Evolutionary conservation across 1,140 invertebrate species (phyloP), one percentile per base, ranked within the genome.

Genomic region (Hypsibius dujardini): DNA sequence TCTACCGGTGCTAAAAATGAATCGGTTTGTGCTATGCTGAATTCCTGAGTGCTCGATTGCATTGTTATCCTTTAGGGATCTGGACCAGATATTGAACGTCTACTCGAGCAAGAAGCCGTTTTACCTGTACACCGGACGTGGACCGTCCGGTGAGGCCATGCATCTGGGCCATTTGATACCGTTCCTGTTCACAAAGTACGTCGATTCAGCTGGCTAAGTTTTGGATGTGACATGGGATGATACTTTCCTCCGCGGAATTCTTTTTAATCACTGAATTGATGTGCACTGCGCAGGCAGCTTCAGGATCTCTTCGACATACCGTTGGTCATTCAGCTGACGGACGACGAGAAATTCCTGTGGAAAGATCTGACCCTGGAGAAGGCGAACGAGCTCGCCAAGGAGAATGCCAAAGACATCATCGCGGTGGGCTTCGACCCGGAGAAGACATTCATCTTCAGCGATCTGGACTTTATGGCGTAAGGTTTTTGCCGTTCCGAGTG

Each of bases 301-400:
- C 95, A 99, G 83, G 95, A 99, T 75, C 87, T 89, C 0, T 98
- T 99, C 79, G 85, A 98, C 82, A 92, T 98, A 67, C 95, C 95
- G 47, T 79, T 99, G 40, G 87, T 98, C 0, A 90, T 97, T 75
- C 93, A 99, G 79, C 79, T 99, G 73, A 98, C 95, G 0, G 96
- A 99, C 78, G 96, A 99, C 81, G 96, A 99, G 79, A 99, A 99
- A 79, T 91, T 87, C 47, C 84, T 98, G 75, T 99, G 95, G 95
- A 96, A 92, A 79, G 91, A 98, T 79, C 80, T 98, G 46, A 88
- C 86, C 73, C 77, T 97, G 42, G 94, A 98, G 76, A 88, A 96
- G 74, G 86, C 90, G 0, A 85, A 89, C 59, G 86, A 87, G 78
- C 83, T 97, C 77, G 87, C 91, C 0, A 83, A 85, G 72, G 88